Evolutionary conservation across 2,888 invertebrate species (phyloP).

Genomic region (Leptinotarsa juncta): DNA sequence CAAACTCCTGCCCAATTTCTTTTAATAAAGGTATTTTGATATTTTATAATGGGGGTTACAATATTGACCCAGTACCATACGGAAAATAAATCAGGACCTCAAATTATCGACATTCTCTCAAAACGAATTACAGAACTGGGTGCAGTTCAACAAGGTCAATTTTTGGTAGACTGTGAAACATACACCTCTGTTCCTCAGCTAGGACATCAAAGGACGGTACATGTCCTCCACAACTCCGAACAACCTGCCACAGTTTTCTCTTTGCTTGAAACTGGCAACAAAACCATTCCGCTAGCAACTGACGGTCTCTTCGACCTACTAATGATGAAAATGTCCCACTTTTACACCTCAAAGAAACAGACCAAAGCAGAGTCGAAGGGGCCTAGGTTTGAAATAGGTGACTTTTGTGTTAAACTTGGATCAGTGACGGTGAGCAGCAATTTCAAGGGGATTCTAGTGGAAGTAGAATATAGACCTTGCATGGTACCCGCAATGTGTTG

Average conservation of each 20-base stretch:
- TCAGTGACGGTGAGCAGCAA: slow-evolving; percentile 92
- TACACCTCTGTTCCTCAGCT: slow-evolving; percentile 83
- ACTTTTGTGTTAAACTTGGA: slow-evolving; percentile 94
- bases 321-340: slow-evolving; percentile 88
- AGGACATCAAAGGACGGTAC: slow-evolving; percentile 84
- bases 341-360: slow-evolving; percentile 91
- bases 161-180: slow-evolving; percentile 95
- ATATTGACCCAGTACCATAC: slow-evolving; percentile 88
- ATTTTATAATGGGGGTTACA: slow-evolving; percentile 73
- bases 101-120: slow-evolving; percentile 87
- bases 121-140: slow-evolving; percentile 88
- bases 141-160: slow-evolving; percentile 88
- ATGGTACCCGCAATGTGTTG: slow-evolving; percentile 89
- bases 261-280: slow-evolving; percentile 87
- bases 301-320: slow-evolving; percentile 91
- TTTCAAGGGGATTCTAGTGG: slow-evolving; percentile 93
- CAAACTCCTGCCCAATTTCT: too few relatives aligned
- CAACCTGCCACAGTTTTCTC: slow-evolving; percentile 95
- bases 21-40: too few relatives aligned
- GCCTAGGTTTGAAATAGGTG: slow-evolving; percentile 86
- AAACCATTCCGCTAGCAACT: slow-evolving; percentile 88
- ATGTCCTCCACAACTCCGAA: slow-evolving; percentile 95
- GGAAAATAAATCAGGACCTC: slow-evolving; percentile 89
- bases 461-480: slow-evolving; percentile 94
- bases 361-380: slow-evolving; percentile 89